A percentile compares a stretch with the other conserved stretches of the same genome.
Conservation (phyloP, 2,113 vertebrate genomes). For the Synodontis membranacea region DNA sequence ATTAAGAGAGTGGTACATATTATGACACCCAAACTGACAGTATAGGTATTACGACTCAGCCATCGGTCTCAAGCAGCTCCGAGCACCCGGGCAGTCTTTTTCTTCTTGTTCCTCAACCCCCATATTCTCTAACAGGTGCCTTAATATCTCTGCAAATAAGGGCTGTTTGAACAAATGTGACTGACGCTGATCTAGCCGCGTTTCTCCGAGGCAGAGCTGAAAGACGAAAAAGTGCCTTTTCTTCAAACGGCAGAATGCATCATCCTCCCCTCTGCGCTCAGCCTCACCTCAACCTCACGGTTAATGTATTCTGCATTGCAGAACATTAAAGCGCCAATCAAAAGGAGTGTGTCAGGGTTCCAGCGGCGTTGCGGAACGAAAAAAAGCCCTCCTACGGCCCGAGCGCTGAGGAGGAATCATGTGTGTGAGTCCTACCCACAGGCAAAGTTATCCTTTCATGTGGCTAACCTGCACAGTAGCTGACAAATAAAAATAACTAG, state of each 20-base stretch:
- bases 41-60: background rate
- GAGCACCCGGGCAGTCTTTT: background rate
- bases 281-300: conserved; percentile 43
- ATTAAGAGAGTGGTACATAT: background rate
- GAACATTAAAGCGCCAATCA: conserved; percentile 67
- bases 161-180: conserved; percentile 7
- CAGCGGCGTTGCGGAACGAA: conserved; percentile 65
- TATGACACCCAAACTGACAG: background rate
- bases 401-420: conserved; percentile 62
- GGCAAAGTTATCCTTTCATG: conserved; percentile 76
- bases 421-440: conserved; percentile 70
- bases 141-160: conserved; percentile 25
- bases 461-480: conserved; percentile 61
- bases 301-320: conserved; percentile 45
- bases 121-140: conserved; percentile 13
- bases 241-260: conserved; percentile 31
- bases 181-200: conserved; percentile 1
- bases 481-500: conserved; percentile 64
- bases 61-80: background rate
- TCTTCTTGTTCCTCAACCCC: background rate
- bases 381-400: conserved; percentile 68
- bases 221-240: conserved; percentile 21
- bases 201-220: conserved; percentile 16
- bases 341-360: conserved; percentile 64
- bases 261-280: conserved; percentile 23